Evolutionary conservation across 2,113 vertebrate genomes (phyloP), one percentile per base, ranked within the genome.

Genomic region (Cryptomyrus ogoouensis): DNA sequence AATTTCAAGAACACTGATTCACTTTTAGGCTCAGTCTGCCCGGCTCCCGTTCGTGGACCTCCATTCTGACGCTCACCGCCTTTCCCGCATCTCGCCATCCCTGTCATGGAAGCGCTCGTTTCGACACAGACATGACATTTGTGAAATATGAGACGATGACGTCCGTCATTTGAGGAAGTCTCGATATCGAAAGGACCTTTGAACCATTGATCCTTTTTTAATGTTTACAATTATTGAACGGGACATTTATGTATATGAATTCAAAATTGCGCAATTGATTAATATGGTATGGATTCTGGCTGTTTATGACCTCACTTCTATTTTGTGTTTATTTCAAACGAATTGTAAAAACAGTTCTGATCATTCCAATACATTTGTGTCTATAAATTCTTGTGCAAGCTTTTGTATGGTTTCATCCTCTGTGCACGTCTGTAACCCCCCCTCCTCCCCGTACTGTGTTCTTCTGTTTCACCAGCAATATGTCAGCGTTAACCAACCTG

Each of bases 401-500:
- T 19, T 80, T 80, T 80, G 35, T 15, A 42, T 5, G 70, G 27
- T 77, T 77, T 77, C 70, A 31, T 77, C 70, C 27, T 77, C 31
- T 17, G 13, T 1, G 13, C 70, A 15, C 27, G 62, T 70, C 62
- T 70, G 62, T 70, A 31, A 70, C 12, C 74, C 74, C 31, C 70
- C 1, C 27, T 13, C 62, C 5, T n/a, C 12, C 66, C 52, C 15
- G 3, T 49, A 86, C 24, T 47, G 44, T 53, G 15, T 52, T 31
- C 35, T 47, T 24, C 47, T 24, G 77, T 88, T 62, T 56, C 53
- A 19, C 42, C 88, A 31, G 83, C 83, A 85, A 89, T 50, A 80
- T 88, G 88, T 90, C 88, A 83, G 49, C 42, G 88, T 89, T 83
- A 49, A 83, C 87, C 90, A 90, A 84, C 42, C 42, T 83, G 56